Percentiles rank a stretch among this genome's conserved stretches.
Conservation (phyloP, 2,797 vertebrate genomes). For the Pseudotriccus pelzelni region DNA sequence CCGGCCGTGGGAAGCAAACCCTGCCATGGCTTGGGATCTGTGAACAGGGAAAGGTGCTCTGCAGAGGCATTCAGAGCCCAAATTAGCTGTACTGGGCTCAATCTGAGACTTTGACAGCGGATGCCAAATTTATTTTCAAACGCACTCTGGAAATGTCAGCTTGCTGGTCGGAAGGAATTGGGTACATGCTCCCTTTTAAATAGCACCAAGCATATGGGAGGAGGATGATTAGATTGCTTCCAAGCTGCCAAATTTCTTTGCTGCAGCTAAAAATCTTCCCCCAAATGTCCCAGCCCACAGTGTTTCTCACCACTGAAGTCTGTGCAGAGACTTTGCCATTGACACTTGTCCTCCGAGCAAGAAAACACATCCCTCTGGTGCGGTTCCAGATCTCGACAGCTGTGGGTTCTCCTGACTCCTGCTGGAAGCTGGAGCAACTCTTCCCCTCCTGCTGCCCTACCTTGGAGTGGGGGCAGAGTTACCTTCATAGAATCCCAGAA, state of each 20-base stretch:
- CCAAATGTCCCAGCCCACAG: constrained; percentile 63
- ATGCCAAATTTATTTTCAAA: constrained; percentile 79
- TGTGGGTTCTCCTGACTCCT: not conserved
- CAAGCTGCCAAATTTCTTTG: constrained; percentile 76
- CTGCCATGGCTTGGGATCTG: not conserved
- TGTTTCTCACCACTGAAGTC: constrained; percentile 41
- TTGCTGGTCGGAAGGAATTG: constrained; percentile 70
- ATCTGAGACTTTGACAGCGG: constrained; percentile 66
- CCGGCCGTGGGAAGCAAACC: rapidly evolving
- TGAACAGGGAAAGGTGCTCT: not conserved
- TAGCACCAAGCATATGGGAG: constrained; percentile 81
- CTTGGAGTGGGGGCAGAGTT: not conserved
- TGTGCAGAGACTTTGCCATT: constrained; percentile 24
- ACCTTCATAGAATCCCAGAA: not conserved
- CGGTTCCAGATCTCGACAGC: not conserved
- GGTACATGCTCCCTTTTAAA: constrained; percentile 78
- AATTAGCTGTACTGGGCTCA: constrained; percentile 18
- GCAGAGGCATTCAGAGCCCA: constrained; percentile 19
- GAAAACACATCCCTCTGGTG: not conserved
- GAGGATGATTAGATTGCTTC: constrained; percentile 75
- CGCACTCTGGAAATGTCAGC: constrained; percentile 78
- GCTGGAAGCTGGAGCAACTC: not conserved
- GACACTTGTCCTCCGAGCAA: constrained; percentile 42
- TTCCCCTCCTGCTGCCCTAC: not conserved
- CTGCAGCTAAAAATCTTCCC: constrained; percentile 73